Conservation (phyloP, 2,113 vertebrate species). For the Etia nguti region DNA sequence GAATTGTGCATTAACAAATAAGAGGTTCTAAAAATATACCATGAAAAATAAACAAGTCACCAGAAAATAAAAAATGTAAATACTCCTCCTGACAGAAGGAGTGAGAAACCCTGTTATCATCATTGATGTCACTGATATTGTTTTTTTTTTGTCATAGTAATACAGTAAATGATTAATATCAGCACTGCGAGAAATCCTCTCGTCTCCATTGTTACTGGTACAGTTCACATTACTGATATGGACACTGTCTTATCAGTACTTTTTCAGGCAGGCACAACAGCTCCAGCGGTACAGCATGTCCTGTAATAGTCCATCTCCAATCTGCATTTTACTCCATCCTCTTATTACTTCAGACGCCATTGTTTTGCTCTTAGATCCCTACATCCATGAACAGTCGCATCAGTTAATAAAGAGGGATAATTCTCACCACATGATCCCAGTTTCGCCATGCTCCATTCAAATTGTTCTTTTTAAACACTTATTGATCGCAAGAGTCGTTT, state of each 20-base stretch:
- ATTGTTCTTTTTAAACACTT: slow-evolving; percentile 1
- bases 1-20: slow-evolving; percentile 61
- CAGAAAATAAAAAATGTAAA: slow-evolving; percentile 39
- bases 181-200: slow-evolving; percentile 54
- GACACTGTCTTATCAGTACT: slow-evolving; percentile 38
- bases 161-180: slow-evolving; percentile 70
- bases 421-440: slow-evolving; percentile 15
- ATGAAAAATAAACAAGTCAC: slow-evolving; percentile 58
- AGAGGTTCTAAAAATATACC: slow-evolving; percentile 50
- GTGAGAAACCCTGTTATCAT: slow-evolving; percentile 76
- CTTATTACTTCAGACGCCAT: slow-evolving; percentile 25
- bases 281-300: slow-evolving; percentile 44
- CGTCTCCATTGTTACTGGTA: slow-evolving; percentile 25
- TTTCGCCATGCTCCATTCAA: slow-evolving; percentile 31
- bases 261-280: slow-evolving; percentile 53
- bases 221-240: slow-evolving; percentile 57
- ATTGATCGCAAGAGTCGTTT: slow-evolving; percentile 41
- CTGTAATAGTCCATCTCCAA: neutral
- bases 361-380: slow-evolving; percentile 47
- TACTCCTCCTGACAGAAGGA: slow-evolving; percentile 45
- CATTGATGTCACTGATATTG: slow-evolving; percentile 66
- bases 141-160: slow-evolving; percentile 57
- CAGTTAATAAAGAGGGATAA: slow-evolving; percentile 29
- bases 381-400: slow-evolving; percentile 32
- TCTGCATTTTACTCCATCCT: slow-evolving; percentile 1